These are phyloP conservation scores for Teleopsis dalmanni DNA, from an alignment of 1,140 invertebrate genomes.

Conservation along the genomic window DNA sequence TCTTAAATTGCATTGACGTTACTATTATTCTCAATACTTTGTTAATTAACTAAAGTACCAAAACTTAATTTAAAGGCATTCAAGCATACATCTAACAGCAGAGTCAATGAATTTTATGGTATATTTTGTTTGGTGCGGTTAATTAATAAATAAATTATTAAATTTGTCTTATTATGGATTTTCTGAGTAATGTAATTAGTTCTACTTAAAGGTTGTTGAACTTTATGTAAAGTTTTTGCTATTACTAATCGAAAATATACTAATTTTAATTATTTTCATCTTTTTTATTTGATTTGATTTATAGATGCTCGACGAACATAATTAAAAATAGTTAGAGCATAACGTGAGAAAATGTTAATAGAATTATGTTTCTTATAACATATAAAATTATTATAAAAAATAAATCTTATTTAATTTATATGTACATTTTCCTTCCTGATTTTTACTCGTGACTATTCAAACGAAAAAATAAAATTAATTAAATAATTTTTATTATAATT, in stretches of 20 bases:
- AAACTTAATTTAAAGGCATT: no score
- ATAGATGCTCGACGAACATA: background rate
- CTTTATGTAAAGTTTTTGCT: background rate
- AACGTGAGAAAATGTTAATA: background rate
- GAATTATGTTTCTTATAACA: background rate
- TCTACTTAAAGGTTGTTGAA: no score
- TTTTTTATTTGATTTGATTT: background rate
- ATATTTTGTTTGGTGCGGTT: no score
- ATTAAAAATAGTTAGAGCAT: background rate
- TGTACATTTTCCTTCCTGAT: background rate
- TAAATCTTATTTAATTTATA: background rate
- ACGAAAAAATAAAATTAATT: background rate
- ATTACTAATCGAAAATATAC: background rate
- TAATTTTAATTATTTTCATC: background rate
- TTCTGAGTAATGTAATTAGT: no score
- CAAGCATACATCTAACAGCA: no score
- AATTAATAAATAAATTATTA: no score
- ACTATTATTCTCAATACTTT: no score
- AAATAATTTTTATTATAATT: background rate
- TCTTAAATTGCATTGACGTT: no score
- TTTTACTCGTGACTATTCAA: no score
- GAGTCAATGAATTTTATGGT: no score
- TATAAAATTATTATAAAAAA: background rate
- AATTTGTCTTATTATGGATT: no score
- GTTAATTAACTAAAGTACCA: no score